These are phyloP conservation scores for Corvus cornix DNA, from an alignment of 2,113 vertebrate genomes.

Conservation along the genomic window DNA sequence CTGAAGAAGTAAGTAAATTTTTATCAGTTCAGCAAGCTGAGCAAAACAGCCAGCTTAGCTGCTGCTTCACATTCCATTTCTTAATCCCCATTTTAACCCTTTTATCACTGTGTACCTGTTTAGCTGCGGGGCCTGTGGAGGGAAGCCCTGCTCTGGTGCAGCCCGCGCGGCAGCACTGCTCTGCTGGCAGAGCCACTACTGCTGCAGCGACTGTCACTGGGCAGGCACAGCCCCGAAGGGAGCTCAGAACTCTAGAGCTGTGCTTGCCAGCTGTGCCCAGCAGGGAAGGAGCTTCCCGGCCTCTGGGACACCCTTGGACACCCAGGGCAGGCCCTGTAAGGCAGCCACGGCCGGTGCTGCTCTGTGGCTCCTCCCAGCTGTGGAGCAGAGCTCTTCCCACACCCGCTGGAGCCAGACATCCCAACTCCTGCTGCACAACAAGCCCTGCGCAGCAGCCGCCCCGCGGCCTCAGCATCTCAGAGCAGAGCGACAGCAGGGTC, in stretches of 20 bases:
- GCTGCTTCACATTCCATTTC: background rate
- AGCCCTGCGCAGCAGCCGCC: accelerated
- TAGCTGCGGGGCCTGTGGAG: accelerated
- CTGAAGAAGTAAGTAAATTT: background rate
- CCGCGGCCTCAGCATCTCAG: accelerated
- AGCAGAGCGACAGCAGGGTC: background rate
- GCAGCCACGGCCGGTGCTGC: background rate
- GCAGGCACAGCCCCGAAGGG: background rate
- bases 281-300: background rate
- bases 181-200: background rate
- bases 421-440: accelerated
- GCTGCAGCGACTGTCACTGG: background rate
- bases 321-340: accelerated
- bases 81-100: background rate
- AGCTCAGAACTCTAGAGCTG: background rate
- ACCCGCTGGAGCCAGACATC: accelerated
- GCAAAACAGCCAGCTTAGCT: background rate
- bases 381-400: accelerated
- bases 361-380: background rate
- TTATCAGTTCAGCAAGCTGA: background rate
- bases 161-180: background rate
- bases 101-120: background rate
- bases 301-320: accelerated
- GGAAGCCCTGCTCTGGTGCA: background rate
- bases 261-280: background rate